phyloP scores from a whole-genome alignment of 1,140 invertebrate genomes.

The Venturia canescens region DNA sequence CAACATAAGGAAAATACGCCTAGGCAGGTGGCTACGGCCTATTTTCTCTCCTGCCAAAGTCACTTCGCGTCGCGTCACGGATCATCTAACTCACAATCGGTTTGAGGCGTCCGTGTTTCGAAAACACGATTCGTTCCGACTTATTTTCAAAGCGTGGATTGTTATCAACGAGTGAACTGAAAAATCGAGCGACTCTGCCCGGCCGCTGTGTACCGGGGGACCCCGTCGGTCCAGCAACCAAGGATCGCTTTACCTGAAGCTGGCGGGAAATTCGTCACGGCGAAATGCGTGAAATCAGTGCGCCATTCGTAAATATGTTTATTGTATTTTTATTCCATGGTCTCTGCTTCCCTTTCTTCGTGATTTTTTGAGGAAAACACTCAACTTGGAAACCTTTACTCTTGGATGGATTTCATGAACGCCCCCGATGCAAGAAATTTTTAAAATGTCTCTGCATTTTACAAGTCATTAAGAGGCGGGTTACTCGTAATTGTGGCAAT shows the following conservation, averaged over 20 bases:
- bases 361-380: no score
- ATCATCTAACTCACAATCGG: constrained; percentile 46
- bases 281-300: constrained; percentile 30
- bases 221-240: background rate
- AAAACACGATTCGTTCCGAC: constrained; percentile 72
- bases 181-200: constrained; percentile 39
- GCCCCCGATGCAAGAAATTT: no score
- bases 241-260: constrained; percentile 6
- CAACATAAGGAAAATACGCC: background rate
- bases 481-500: no score
- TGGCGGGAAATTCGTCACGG: constrained; percentile 62
- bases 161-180: constrained; percentile 59
- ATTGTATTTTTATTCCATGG: constrained; percentile 35
- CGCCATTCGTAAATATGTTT: background rate
- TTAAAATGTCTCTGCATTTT: no score
- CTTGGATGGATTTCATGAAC: no score
- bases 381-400: no score
- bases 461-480: no score
- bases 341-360: background rate
- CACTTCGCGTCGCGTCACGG: constrained; percentile 50
- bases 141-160: constrained; percentile 50
- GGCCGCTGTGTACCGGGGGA: background rate
- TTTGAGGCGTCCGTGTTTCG: constrained; percentile 63
- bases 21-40: constrained; percentile 17
- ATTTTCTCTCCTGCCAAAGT: constrained; percentile 48